Percentiles rank a stretch among this genome's conserved stretches.
phyloP scores from a whole-genome alignment of 2,113 vertebrate genomes.

The Tyto alba region DNA sequence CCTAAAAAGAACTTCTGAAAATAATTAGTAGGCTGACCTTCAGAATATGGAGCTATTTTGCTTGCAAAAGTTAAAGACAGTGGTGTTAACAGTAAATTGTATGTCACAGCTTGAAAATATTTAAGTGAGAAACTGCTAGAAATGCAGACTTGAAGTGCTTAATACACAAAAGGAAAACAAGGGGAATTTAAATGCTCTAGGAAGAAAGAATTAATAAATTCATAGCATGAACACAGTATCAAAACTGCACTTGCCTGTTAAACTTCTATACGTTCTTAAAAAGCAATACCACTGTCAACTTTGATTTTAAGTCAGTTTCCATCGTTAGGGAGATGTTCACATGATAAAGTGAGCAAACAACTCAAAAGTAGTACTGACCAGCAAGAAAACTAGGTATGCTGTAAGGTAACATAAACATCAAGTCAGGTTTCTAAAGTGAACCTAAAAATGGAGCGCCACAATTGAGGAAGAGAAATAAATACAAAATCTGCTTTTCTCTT shows the following conservation, averaged over 20 bases:
- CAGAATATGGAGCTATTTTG: neutral
- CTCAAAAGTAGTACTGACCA: neutral
- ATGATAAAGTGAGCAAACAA: neutral
- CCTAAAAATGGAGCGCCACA: neutral
- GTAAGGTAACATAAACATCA: neutral
- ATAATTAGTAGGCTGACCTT: neutral
- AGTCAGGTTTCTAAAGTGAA: neutral
- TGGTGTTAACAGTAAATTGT: neutral
- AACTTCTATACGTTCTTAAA: neutral
- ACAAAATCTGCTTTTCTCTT: neutral
- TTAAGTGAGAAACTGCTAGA: neutral
- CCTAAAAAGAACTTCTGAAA: neutral
- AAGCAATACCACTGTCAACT: neutral
- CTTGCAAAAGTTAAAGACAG: neutral
- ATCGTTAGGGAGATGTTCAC: neutral
- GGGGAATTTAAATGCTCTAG: neutral
- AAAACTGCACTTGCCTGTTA: neutral
- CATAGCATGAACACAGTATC: neutral
- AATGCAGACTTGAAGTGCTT: neutral
- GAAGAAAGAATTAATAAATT: neutral
- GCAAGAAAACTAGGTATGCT: neutral
- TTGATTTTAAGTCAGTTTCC: neutral
- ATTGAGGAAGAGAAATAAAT: neutral
- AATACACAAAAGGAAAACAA: neutral
- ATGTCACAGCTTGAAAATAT: neutral